Evolutionary conservation across 2,113 vertebrate species (phyloP), one percentile per base, ranked within the genome.

Genomic region (Gymnocephalus cernua): DNA sequence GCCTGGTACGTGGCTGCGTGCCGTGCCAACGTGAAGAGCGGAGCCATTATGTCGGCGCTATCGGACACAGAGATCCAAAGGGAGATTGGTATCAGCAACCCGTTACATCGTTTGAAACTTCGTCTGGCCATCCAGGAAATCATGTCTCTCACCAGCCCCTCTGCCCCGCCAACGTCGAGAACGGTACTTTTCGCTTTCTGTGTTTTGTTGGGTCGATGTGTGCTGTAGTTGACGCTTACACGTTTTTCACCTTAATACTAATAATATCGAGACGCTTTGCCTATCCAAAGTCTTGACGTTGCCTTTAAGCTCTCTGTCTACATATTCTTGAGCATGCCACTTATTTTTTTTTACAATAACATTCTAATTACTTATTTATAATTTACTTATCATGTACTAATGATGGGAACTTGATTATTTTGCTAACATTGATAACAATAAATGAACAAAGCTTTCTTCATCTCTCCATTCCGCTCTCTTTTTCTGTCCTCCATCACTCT

Each of bases 1-100:
- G 97, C 98, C 69, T 99, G 98, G 98, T 99, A 99, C 1, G 98
- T 99, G 89, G 98, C 98, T 0, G 98, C 98, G 0, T 99, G 98
- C 83, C 95, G 98, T 27, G 98, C 98, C 66, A 99, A 99, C 0
- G 98, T 99, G 90, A 99, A 99, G 87, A 99, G 98, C 0, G 98
- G 98, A 4, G 98, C 98, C 80, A 99, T 99, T 77, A 99, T 99
- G 98, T 99, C 98, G 0, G 98, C 98, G 0, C 93, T 99, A 61
- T 99, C 98, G 0, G 98, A 99, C 92, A 99, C 98, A 0, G 98
- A 99, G 93, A 99, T 99, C 89, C 98, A 99, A 86, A 93, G 98
- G 1, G 98, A 99, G 86, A 99, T 99, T 0, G 98, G 98, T 3
- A 99, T 99, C 92, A 99, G 97, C 88, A 99, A 99, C 90, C 98